Conservation (phyloP, 2,113 vertebrate genomes). For the Chiloscyllium plagiosum region DNA sequence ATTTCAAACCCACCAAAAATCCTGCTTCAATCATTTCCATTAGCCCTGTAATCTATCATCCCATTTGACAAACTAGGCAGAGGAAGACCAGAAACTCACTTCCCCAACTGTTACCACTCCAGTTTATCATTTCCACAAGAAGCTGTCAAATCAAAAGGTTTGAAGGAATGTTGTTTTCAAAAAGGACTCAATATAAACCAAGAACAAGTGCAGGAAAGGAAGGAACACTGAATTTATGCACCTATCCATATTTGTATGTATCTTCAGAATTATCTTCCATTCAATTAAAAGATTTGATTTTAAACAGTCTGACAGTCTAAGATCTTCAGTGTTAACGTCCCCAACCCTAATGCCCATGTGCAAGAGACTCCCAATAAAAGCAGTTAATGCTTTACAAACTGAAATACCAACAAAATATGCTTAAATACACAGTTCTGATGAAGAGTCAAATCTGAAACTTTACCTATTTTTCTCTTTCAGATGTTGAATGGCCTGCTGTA, state of each 20-base stretch:
- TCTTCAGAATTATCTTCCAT: not conserved
- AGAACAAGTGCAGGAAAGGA: not conserved
- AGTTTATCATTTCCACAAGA: not conserved
- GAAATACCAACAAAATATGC: conserved; percentile 35
- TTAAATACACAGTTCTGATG: conserved; percentile 35
- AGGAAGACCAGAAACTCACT: conserved; percentile 27
- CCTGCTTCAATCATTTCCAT: not conserved
- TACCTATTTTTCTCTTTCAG: conserved; percentile 35
- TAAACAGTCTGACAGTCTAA: not conserved
- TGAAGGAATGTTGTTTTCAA: not conserved
- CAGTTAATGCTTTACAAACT: conserved; percentile 35
- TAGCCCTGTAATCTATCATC: not conserved
- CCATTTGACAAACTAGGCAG: not conserved
- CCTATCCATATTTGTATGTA: not conserved
- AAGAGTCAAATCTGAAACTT: conserved; percentile 35
- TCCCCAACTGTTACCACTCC: not conserved
- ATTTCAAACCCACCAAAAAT: not conserved
- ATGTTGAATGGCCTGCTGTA: conserved; percentile 33
- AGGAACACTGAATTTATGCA: not conserved
- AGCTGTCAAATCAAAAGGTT: not conserved
- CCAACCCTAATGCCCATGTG: not conserved
- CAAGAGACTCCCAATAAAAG: conserved; percentile 28
- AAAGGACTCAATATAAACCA: not conserved
- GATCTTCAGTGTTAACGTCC: not conserved
- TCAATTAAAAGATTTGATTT: not conserved